Evolutionary conservation across 2,113 vertebrate species (phyloP), one percentile per base, ranked within the genome.

Genomic region (Menidia beryllina): DNA sequence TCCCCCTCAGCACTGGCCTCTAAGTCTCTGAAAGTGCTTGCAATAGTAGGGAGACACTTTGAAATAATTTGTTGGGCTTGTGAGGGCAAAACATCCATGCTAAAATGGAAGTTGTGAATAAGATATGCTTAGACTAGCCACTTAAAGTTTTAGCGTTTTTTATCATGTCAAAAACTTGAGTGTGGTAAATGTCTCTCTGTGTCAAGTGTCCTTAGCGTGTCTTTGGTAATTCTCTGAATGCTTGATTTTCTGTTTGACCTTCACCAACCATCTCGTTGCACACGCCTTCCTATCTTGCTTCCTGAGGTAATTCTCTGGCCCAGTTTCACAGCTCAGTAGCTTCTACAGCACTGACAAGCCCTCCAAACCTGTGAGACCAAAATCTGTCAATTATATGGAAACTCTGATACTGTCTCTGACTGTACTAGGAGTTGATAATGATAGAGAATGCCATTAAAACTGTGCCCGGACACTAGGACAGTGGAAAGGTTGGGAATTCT

Each of bases 271-370:
- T 69, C 76, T 50, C 64, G 64, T 72, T 38, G 19, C 68, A 58
- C 84, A 72, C 57, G 12, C 68, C 79, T 84, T 50, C 57, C 75
- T 62, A 75, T 80, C 85, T 61, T 45, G 81, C 81, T 81, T 90
- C 73, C 81, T 65, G 65, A 51, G 78, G 82, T 88, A 85, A 90
- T 86, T 87, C 84, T 78, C 76, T 81, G 14, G 30, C 82, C 76
- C 82, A 13, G 59, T 86, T 89, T 86, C 85, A 87, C 79, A 82
- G 70, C 72, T 87, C 79, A 76, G 48, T 77, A 68, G 45, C 65
- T 70, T 67, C 74, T 41, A 30, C 66, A 47, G 58, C 74, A 52
- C 71, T 79, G 71, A 69, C 77, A 64, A 69, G 61, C 72, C 67
- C 75, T 64, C 45, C 52, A 71, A 82, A 87, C 75, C 81, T 74